Evolutionary conservation across 2,888 invertebrate species (phyloP), one percentile per base, ranked within the genome.

Genomic region (Leucophenga montana): DNA sequence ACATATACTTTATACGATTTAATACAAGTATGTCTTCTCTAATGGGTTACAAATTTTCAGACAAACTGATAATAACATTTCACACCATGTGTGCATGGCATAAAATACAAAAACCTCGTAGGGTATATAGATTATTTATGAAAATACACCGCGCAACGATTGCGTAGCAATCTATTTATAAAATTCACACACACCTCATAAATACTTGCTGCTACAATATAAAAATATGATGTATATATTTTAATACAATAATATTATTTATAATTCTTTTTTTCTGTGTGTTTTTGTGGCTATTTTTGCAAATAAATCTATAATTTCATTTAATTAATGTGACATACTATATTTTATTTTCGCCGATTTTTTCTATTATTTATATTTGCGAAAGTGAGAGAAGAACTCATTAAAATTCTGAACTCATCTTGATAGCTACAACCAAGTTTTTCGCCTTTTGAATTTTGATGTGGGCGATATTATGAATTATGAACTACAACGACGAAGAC

Each of bases 101-200:
- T n/a, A n/a, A n/a, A 27, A 27, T 27, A 3, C 27, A 27, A n/a
- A n/a, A 54, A 56, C 57, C 14, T 27, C 31, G 31, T 50, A 50
- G 50, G 50, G n/a, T 50, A 50, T 11, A 39, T 27, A 27, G 27
- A 27, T 13, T n/a, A 50, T 50, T 18, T 11, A 13, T 1, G 22
- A 66, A 66, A 66, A 31, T 53, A 66, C 54, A 80, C 80, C 59
- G 76, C 74, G 67, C 67, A 71, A 74, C 67, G 79, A 78, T 83
- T 80, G 75, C 85, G 84, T 80, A 77, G 77, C 72, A 70, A 31
- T 53, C 73, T 83, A 83, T 80, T 78, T 83, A 73, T 77, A 77
- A 75, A 71, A 27, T 27, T 27, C 33, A 61, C 56, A 39, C 18
- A 57, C 18, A 14, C 44, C 11, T 65, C 61, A 72, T 20, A 61